phyloP scores from a whole-genome alignment of 2,888 invertebrate species.

The Auanema freiburgensis region DNA sequence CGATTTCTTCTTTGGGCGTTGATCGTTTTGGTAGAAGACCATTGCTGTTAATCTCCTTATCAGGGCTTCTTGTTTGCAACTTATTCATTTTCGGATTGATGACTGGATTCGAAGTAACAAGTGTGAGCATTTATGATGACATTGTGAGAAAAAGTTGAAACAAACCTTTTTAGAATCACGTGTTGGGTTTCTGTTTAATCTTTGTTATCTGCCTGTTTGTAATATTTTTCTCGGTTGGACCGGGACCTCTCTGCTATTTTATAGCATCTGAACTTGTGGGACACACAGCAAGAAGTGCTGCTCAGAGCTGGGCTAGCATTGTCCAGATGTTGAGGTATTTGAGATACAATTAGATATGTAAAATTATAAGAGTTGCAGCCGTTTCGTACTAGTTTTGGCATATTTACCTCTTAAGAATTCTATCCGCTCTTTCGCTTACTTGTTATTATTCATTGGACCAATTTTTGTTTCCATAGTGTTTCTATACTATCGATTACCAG shows the following conservation, averaged over 20 bases:
- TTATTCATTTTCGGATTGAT: conserved; percentile 37
- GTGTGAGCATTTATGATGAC: conserved; percentile 18
- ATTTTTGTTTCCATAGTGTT: conserved; percentile 45
- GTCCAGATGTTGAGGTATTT: conserved; percentile 57
- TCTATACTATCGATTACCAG: conserved; percentile 53
- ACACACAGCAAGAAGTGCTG: conserved; percentile 50
- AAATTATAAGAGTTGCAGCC: conserved; percentile 41
- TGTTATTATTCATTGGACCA: conserved; percentile 51
- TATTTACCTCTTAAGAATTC: conserved; percentile 52
- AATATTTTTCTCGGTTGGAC: conserved; percentile 52
- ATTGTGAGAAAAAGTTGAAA: background rate
- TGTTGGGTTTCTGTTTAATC: conserved; percentile 45
- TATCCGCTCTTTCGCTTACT: conserved; percentile 46
- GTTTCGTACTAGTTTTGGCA: conserved; percentile 45
- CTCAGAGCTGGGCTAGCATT: conserved; percentile 54
- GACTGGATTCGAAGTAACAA: conserved; percentile 38
- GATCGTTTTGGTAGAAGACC: conserved; percentile 55
- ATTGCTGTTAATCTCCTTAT: conserved; percentile 39
- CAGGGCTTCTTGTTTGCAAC: conserved; percentile 39
- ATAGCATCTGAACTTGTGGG: conserved; percentile 54
- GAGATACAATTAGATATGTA: no score
- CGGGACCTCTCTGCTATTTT: conserved; percentile 56
- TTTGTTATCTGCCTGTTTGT: conserved; percentile 49
- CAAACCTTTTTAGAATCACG: conserved; percentile 31
- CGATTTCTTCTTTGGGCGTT: conserved; percentile 43